phyloP scores from a whole-genome alignment of 2,113 vertebrate genomes.

The Pangasianodon gigas region DNA sequence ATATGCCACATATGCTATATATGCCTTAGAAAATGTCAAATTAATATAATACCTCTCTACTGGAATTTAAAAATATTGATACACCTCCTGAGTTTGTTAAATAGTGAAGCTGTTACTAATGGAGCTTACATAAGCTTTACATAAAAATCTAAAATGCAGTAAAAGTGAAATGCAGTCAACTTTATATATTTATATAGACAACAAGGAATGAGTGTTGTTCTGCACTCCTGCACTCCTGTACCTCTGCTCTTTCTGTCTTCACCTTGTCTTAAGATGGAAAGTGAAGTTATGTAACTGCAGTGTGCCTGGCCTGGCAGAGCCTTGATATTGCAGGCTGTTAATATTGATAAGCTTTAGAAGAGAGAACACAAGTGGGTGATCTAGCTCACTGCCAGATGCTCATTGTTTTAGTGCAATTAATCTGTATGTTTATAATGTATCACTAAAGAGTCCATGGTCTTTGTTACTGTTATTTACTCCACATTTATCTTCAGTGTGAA shows the following conservation, averaged over 20 bases:
- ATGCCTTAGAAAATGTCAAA: neutral
- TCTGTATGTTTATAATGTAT: neutral
- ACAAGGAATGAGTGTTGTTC: neutral
- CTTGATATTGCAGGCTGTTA: constrained; percentile 60
- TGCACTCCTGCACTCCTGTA: constrained; percentile 32
- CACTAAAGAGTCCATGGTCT: neutral
- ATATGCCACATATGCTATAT: neutral
- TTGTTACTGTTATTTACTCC: neutral
- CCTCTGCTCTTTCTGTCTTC: constrained; percentile 57
- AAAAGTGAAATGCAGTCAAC: neutral
- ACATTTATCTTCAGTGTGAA: neutral
- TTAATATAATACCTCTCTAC: neutral
- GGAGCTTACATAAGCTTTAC: neutral
- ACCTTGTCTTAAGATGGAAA: constrained; percentile 59
- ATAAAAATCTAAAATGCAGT: neutral
- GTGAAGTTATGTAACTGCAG: constrained; percentile 64
- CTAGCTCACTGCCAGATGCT: constrained; percentile 5
- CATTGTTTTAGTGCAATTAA: constrained; percentile 11
- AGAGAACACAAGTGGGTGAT: constrained; percentile 49
- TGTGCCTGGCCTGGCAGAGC: constrained; percentile 58
- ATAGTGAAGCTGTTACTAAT: neutral
- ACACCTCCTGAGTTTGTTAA: neutral
- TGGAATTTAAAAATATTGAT: neutral
- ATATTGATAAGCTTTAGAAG: constrained; percentile 60
- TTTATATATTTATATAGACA: neutral